Evolutionary conservation across 2,113 vertebrate species (phyloP), one percentile per base, ranked within the genome.

Genomic region (Oncorhynchus clarkii): DNA sequence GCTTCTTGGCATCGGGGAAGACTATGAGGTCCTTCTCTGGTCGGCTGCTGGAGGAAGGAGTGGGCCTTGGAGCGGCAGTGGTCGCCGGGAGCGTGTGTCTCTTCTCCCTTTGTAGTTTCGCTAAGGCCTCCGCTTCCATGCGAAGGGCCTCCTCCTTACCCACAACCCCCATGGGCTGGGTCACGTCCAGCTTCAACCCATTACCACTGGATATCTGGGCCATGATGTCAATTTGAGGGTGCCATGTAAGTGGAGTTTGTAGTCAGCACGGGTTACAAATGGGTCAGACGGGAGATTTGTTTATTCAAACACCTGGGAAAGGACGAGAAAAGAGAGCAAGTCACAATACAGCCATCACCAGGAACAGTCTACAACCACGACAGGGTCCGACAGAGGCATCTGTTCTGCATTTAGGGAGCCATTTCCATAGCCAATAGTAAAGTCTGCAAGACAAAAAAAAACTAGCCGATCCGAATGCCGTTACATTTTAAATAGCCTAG

Each of bases 71-170:
- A 49, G 68, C n/a, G 9, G 39, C 20, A 76, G 78, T 74, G 89
- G 82, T 73, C 51, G 79, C 78, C 64, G 89, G 86, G 79, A 82
- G 86, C 51, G 85, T 89, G 85, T 85, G 91, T 74, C 89, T 91
- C 87, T 93, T 96, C 48, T 95, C 96, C 75, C 93, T 95, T 82
- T 95, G 96, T 80, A 98, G 84, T 89, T 95, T 97, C 49, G 96
- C 96, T 89, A 99, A 90, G 8, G 98, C 98, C 60, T 99, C 98
- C 69, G 94, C 95, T 93, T 99, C 98, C 98, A 99, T 99, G 72
- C 96, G 96, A 78, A 99, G 92, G n/a, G 98, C 98, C 89, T 99
- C 98, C 88, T 97, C 97, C 90, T 97, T 99, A 86, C 94, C 96
- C 91, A 94, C 93, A 80, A 95, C 93, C 83, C 95, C 95, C 93